Base-by-base conservation (phyloP, 2,888 invertebrate genomes). In the Brachylomia viminalis region DNA sequence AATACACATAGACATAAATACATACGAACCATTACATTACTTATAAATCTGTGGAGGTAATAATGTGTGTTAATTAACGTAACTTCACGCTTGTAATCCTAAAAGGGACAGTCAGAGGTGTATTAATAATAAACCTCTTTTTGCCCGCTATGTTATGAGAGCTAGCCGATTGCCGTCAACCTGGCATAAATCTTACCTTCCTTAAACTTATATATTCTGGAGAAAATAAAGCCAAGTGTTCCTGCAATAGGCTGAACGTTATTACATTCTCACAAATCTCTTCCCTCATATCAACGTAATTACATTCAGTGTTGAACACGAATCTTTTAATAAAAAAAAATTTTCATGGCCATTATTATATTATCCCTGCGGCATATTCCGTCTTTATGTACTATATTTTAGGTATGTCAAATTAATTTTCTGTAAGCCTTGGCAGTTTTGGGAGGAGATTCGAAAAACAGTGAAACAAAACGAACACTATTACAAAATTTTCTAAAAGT, bases 191-290 rank as follows among this genome's bases (percentile, higher is more conserved):
- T 23, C 10, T 15, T 47, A 30, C 15, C 47, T 49, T 33, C 17
- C 33, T 7, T 45, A 20, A 15, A 27, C 15, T 67, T 11, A 67
- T n/a, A 27, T 56, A 33, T 20, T 47, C 20, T 4, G 20, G 8
- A n/a, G n/a, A 68, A 68, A 49, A 49, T 38, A 10, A 27, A 27
- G 33, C 15, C 6, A 54, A 45, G 13, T 54, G 20, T 49, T 8
- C 23, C 7, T 1, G 5, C 3, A 27, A 47, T 17, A 33, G 15
- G 0, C 45, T 47, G 45, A 56, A 38, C 23, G 10, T 56, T 73
- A 72, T 45, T 33, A 56, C 20, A 67, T 71, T 67, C 27, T 38
- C 20, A 67, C n/a, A 66, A 65, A 67, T 71, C 33, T 33, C 47
- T 47, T 6, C 67, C 27, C 33, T 15, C 33, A n/a, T n/a, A n/a